Evolutionary conservation across 2,797 vertebrate genomes (phyloP).

Genomic region (Gorsachius magnificus): DNA sequence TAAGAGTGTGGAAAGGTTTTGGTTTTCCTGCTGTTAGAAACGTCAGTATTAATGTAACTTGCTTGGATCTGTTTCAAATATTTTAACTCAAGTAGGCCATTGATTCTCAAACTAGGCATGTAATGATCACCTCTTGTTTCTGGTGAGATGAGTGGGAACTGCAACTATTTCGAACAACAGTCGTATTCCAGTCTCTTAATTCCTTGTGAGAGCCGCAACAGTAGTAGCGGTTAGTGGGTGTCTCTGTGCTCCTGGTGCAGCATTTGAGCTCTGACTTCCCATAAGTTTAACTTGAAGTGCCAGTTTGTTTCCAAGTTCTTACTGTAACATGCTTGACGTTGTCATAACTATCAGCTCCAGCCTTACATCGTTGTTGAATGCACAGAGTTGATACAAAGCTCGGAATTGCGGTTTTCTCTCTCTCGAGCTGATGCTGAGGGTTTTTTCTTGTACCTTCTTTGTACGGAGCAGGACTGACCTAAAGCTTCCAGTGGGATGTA

Average conservation of each 20-base stretch:
- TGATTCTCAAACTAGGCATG: not conserved
- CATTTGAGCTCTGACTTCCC: not conserved
- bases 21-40: not conserved
- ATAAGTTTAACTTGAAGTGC: not conserved
- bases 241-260: not conserved
- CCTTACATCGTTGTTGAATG: too few relatives aligned
- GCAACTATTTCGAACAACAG: not conserved
- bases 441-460: not conserved
- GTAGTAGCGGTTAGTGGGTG: not conserved
- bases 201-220: not conserved
- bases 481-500: not conserved
- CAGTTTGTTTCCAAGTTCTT: not conserved
- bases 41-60: not conserved
- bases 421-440: not conserved
- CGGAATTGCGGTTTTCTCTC: not conserved
- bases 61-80: not conserved
- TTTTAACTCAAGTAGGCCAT: not conserved
- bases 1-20: conserved; percentile 31
- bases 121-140: not conserved
- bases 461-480: not conserved
- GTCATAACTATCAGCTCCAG: not conserved
- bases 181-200: not conserved
- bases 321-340: not conserved
- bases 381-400: not conserved
- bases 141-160: not conserved